phyloP scores from a whole-genome alignment of 2,113 vertebrate genomes.

The Otis tarda region DNA sequence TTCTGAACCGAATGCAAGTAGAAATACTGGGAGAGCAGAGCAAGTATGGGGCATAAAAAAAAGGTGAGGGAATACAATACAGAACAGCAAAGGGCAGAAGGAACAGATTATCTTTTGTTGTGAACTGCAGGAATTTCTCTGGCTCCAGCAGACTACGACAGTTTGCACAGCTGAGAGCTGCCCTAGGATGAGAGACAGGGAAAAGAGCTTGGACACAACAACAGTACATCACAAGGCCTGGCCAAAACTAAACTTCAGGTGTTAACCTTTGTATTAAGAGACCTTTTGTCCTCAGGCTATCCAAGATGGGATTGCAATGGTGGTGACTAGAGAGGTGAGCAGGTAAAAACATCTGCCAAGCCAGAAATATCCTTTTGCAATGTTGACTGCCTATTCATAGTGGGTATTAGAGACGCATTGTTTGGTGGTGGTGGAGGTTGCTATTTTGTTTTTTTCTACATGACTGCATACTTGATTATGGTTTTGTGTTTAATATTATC shows the following conservation, averaged over 20 bases:
- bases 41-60: accelerated
- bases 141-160: neutral
- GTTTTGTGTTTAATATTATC: neutral
- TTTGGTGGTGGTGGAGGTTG: neutral
- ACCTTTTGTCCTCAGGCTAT: neutral
- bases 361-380: neutral
- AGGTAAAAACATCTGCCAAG: neutral
- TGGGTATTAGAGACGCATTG: neutral
- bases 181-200: neutral
- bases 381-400: neutral
- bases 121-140: neutral
- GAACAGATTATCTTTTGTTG: neutral
- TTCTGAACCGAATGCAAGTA: neutral
- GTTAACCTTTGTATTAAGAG: neutral
- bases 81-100: neutral
- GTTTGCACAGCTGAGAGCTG: neutral
- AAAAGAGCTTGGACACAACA: neutral
- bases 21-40: neutral
- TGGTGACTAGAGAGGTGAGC: neutral
- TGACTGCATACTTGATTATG: neutral
- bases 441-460: neutral
- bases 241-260: neutral
- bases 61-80: neutral
- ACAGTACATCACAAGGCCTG: neutral
- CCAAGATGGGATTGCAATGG: neutral